Percentiles rank a stretch among this genome's conserved stretches.
Conservation (phyloP, 2,888 invertebrate genomes). For the Cosmopolites sordidus region DNA sequence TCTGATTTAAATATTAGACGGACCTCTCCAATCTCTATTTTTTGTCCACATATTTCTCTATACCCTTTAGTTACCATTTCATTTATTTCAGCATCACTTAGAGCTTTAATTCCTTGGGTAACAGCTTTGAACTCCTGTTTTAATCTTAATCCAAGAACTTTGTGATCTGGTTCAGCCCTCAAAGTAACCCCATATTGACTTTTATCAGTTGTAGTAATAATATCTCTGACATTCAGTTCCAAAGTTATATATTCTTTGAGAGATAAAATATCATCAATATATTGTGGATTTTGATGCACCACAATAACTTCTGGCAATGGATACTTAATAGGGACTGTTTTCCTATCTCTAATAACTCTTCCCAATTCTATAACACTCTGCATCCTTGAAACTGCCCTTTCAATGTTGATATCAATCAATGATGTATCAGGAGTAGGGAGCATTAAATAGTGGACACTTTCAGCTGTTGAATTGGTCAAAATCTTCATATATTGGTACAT, state of each 20-base stretch:
- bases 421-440: slow-evolving; percentile 69
- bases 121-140: slow-evolving; percentile 89
- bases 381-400: slow-evolving; percentile 87
- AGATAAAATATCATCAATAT: slow-evolving; percentile 64
- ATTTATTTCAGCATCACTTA: slow-evolving; percentile 76
- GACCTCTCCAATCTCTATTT: slow-evolving; percentile 72
- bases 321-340: slow-evolving; percentile 92
- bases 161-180: slow-evolving; percentile 93
- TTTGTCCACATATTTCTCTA: slow-evolving; percentile 71
- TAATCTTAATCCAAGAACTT: slow-evolving; percentile 79
- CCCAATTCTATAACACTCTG: slow-evolving; percentile 94
- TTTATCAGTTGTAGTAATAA: slow-evolving; percentile 86
- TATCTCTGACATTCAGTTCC: slow-evolving; percentile 85
- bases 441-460: slow-evolving; percentile 90
- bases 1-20: slow-evolving; percentile 77
- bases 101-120: slow-evolving; percentile 71
- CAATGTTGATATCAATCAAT: slow-evolving; percentile 80
- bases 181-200: slow-evolving; percentile 80
- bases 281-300: slow-evolving; percentile 77
- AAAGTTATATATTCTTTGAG: slow-evolving; percentile 82
- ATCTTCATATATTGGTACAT: slow-evolving; percentile 87
- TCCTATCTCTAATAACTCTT: slow-evolving; percentile 85
- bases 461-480: slow-evolving; percentile 56
- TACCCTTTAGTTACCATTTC: slow-evolving; percentile 66
- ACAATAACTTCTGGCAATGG: slow-evolving; percentile 95